phyloP scores from a whole-genome alignment of 2,113 vertebrate species.

The Indicator indicator region DNA sequence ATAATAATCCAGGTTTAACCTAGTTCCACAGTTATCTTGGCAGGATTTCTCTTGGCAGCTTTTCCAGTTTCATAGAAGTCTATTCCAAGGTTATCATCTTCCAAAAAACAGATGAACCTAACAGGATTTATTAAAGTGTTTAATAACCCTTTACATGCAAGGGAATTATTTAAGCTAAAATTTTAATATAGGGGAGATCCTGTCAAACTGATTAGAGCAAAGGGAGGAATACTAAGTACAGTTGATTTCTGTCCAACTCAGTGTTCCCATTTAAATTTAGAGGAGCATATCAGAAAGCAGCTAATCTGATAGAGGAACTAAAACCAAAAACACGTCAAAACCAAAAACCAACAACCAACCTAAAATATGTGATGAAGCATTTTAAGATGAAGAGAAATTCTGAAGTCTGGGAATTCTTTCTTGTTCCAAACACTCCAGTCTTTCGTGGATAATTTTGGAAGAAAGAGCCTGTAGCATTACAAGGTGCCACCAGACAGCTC shows the following conservation, averaged over 20 bases:
- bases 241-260: constrained; percentile 3
- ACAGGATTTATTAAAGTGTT: constrained; percentile 45
- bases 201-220: constrained; percentile 37
- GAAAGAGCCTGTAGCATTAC: background rate
- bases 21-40: constrained; percentile 53
- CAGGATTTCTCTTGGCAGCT: constrained; percentile 40
- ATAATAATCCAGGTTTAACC: constrained; percentile 60
- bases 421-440: background rate
- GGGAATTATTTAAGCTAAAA: background rate
- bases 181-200: constrained; percentile 20
- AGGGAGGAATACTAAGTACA: background rate
- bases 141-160: constrained; percentile 45
- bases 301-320: background rate
- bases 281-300: background rate
- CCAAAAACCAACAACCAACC: too few relatives aligned
- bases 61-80: constrained; percentile 34
- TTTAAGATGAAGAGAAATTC: background rate
- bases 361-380: background rate
- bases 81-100: constrained; percentile 47
- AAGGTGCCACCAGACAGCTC: background rate
- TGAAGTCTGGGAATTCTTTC: background rate
- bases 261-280: background rate
- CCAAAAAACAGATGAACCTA: constrained; percentile 58
- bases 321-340: background rate
- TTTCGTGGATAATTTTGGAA: background rate